Conservation (phyloP, 2,888 invertebrate species). For the Meta bourneti region DNA sequence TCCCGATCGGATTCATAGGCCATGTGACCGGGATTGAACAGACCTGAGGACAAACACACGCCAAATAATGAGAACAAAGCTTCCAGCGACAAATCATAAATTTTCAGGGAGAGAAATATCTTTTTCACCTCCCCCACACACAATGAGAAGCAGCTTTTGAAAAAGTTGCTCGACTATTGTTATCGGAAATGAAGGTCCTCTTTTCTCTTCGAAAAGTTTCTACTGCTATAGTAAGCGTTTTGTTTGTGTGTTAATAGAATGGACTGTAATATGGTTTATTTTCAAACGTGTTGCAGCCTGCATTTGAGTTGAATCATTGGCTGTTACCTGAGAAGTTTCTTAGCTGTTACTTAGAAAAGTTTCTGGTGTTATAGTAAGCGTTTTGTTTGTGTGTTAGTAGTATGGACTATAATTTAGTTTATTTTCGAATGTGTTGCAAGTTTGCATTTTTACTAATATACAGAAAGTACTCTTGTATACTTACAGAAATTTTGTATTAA, state of each 20-base stretch:
- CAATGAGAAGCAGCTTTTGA: too few relatives aligned
- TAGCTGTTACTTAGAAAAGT: too few relatives aligned
- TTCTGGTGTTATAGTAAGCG: too few relatives aligned
- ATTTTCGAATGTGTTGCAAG: too few relatives aligned
- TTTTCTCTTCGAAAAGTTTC: neutral
- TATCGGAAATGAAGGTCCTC: neutral
- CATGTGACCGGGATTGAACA: conserved; percentile 90
- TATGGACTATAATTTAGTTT: too few relatives aligned
- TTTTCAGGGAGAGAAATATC: too few relatives aligned
- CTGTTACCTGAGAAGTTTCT: too few relatives aligned
- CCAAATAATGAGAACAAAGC: neutral
- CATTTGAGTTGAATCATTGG: neutral
- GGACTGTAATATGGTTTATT: neutral
- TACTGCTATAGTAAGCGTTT: neutral
- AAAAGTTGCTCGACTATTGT: neutral
- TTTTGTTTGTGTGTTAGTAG: too few relatives aligned
- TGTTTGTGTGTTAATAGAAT: neutral
- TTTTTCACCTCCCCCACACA: too few relatives aligned
- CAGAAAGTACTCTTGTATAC: too few relatives aligned
- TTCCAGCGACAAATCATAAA: neutral
- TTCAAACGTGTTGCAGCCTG: neutral
- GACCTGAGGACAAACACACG: conserved; percentile 67
- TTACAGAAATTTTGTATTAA: too few relatives aligned
- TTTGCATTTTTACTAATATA: too few relatives aligned
- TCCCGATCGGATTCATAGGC: conserved; percentile 88